Base-by-base conservation (phyloP, 2,888 invertebrate genomes). In the Gymnosoma rotundatum region DNA sequence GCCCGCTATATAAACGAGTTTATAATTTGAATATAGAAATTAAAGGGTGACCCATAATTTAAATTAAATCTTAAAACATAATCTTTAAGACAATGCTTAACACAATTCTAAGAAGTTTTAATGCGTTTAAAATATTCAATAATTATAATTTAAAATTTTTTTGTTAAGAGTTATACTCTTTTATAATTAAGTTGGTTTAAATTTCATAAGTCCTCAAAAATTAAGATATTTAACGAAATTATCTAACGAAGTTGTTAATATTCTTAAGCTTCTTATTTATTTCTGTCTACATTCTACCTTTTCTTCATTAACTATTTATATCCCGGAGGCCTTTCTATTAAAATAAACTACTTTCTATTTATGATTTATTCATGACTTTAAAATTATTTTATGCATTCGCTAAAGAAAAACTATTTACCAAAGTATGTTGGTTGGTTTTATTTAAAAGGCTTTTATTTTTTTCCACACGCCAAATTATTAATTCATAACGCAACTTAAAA, bases 401-500 rank as follows among this genome's bases (percentile, higher is more conserved):
- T 18, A 18, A 64, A 61, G 9, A 20, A 42, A 70, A 56, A 36
- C 20, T 4, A 25, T 2, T 4, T 54, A 14, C 36, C 48, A 14
- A 48, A 42, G 42, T 32, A 58, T 67, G 50, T 75, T 36, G 21
- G 48, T 76, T 48, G 6, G 16, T 61, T 73, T 64, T 54, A 60
- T 66, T 52, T 73, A 76, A 64, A 50, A 45, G 63, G 16, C 25
- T 83, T 80, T 73, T 42, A 38, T 38, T 38, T 64, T 21, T 20
- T 80, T 67, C 48, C 60, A 7, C 58, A 76, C 20, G 61, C 16
- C 42, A 38, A 75, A 64, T 81, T 81, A 80, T 81, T 67, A 84
- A 84, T 84, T 84, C 83, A 84, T 84, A 81, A 58, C 58, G 56
- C 50, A 81, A 78, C 81, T 81, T 78, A 58, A 73, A 81, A 76